These are phyloP conservation scores for Tragelaphus imberbis DNA, from an alignment of 2,113 vertebrate species.

Conservation along the genomic window DNA sequence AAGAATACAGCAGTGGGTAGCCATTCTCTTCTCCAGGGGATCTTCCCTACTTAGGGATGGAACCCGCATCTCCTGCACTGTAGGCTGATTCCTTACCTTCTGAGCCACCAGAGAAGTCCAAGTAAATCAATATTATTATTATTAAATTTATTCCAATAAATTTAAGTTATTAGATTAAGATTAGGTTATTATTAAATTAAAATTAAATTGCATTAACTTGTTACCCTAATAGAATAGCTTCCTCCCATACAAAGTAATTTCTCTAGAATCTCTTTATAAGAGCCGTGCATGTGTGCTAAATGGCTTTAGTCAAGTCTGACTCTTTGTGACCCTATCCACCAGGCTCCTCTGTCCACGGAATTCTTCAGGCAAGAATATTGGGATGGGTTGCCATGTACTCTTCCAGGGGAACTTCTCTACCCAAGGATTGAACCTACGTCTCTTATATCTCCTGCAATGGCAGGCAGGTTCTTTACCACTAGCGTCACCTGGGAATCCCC, in stretches of 20 bases:
- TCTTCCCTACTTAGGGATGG: background rate
- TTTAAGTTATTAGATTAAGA: background rate
- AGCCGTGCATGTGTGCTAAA: background rate
- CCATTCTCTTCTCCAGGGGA: background rate
- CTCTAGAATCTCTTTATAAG: background rate
- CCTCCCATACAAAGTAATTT: background rate
- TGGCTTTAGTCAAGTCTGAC: background rate
- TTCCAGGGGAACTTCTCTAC: background rate
- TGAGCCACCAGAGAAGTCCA: background rate
- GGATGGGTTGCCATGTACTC: background rate
- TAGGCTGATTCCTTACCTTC: background rate
- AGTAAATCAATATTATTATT: background rate
- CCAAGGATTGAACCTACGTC: background rate
- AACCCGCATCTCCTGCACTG: background rate
- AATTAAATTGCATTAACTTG: background rate
- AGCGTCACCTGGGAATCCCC: background rate
- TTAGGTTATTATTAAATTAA: background rate
- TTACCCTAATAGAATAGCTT: background rate
- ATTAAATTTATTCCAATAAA: background rate
- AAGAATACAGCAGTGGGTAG: background rate
- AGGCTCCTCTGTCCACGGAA: background rate
- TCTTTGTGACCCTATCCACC: background rate
- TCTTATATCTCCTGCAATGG: background rate
- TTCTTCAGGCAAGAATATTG: background rate
- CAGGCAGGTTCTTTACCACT: background rate